A percentile compares a stretch with the other conserved stretches of the same genome.
Evolutionary conservation across 2,888 invertebrate species (phyloP).

Genomic region (Campoletis raptor): DNA sequence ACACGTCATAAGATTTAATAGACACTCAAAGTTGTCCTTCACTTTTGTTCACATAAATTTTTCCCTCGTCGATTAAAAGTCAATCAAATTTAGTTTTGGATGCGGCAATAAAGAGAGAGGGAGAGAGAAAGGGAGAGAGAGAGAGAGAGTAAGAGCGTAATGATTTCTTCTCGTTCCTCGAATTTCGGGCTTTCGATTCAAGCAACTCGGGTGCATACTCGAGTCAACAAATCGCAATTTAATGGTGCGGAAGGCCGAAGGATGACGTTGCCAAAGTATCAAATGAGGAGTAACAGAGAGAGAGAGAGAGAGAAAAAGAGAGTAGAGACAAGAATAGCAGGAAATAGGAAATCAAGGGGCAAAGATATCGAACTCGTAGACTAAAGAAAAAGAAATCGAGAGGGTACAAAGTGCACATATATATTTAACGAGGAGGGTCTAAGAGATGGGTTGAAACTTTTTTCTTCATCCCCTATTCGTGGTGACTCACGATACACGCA

Average conservation of each 20-base stretch:
- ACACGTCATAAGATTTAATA: no score
- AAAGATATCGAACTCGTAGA: constrained; percentile 44
- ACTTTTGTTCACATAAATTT: background rate
- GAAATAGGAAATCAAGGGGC: constrained; percentile 49
- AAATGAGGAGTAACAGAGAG: constrained; percentile 52
- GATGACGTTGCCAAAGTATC: constrained; percentile 58
- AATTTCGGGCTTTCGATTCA: constrained; percentile 55
- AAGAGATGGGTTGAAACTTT: constrained; percentile 48
- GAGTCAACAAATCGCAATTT: constrained; percentile 65
- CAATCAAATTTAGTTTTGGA: background rate
- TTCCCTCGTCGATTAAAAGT: background rate
- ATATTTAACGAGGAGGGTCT: constrained; percentile 22
- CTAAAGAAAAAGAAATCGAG: constrained; percentile 29
- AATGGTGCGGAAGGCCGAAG: constrained; percentile 60
- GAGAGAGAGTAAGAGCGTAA: constrained; percentile 9
- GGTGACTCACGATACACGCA: constrained; percentile 56
- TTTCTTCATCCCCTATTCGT: constrained; percentile 44
- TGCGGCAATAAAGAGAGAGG: background rate
- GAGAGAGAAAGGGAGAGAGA: background rate
- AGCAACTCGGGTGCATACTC: constrained; percentile 44
- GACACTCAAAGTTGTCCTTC: no score
- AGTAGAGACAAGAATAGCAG: constrained; percentile 35
- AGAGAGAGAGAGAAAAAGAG: background rate
- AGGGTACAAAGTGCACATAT: constrained; percentile 11
- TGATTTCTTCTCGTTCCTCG: constrained; percentile 46